Evolutionary conservation across 2,888 invertebrate species (phyloP), one percentile per base, ranked within the genome.

Genomic region (Pammene aurita): DNA sequence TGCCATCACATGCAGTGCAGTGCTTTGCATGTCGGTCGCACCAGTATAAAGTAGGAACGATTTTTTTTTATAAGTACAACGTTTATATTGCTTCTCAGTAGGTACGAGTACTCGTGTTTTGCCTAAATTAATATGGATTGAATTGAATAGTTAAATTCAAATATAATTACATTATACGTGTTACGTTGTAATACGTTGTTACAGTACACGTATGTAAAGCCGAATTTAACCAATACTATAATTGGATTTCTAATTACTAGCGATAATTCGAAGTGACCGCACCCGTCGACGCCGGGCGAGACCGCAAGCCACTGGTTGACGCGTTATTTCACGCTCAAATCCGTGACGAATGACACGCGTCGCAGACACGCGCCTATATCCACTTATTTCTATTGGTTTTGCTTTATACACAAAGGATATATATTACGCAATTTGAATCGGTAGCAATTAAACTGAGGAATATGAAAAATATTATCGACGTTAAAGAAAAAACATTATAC

Each of bases 341-440:
- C 86, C 84, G 86, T 86, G 84, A 86, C 87, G 84, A 86, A 85
- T 83, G 82, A 76, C 84, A 83, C 82, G 81, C 82, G 84, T 76
- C 74, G 64, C 74, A 13, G 48, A 42, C 62, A 62, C 64, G 67
- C 69, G 64, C 55, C 66, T 62, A 65, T 60, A 52, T 52, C 50
- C 63, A 42, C 14, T 44, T 26, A 46, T 41, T 35, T 56, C 55
- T 55, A 26, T 44, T 46, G 26, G 52, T 54, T 42, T 54, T 63
- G 54, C 63, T 63, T 54, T 18, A 63, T 18, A 18, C 42, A n/a
- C 42, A n/a, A n/a, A n/a, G n/a, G n/a, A n/a, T n/a, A n/a, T 42
- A 48, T 10, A 13, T 13, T 13, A 52, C 13, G 13, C 52, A 26
- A 52, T 26, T 52, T 26, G 26, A 52, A 10, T 52, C 7, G 18